Percentiles rank a stretch among this genome's conserved stretches.
Conservation (phyloP, 2,888 invertebrate species). For the Eupeodes luniger region DNA sequence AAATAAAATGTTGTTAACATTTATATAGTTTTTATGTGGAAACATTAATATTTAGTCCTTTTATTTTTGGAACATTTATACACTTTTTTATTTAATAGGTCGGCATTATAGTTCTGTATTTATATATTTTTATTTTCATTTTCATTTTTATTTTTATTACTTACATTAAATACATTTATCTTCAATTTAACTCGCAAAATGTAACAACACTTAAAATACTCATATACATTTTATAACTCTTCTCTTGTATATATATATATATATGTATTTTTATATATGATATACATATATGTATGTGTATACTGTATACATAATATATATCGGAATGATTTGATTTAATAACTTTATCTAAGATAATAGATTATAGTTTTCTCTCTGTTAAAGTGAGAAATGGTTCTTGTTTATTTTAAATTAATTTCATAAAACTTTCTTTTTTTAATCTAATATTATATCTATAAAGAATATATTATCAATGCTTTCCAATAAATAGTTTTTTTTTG, state of each 20-base stretch:
- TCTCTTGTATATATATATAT: neutral
- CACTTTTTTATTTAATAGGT: constrained; percentile 10
- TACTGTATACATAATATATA: constrained; percentile 18
- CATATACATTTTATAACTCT: constrained; percentile 1
- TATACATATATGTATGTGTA: constrained; percentile 5
- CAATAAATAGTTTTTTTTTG: neutral
- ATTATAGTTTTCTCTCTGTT: neutral
- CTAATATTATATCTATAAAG: neutral
- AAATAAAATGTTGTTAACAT: neutral
- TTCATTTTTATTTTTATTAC: constrained; percentile 16
- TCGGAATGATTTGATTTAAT: constrained; percentile 7
- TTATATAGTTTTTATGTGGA: neutral
- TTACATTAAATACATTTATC: constrained; percentile 38
- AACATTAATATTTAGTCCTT: neutral
- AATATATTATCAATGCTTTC: neutral
- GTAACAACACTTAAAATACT: constrained; percentile 53
- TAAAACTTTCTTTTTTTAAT: neutral
- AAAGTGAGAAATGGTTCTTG: constrained; percentile 13
- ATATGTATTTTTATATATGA: neutral
- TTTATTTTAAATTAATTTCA: neutral
- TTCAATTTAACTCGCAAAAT: constrained; percentile 45
- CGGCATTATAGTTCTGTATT: constrained; percentile 35
- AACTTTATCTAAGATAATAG: constrained; percentile 1
- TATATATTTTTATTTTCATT: constrained; percentile 20
- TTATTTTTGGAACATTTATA: constrained; percentile 29